These are phyloP conservation scores for Buceros bicornis DNA, from an alignment of 2,797 vertebrate species.

Conservation along the genomic window DNA sequence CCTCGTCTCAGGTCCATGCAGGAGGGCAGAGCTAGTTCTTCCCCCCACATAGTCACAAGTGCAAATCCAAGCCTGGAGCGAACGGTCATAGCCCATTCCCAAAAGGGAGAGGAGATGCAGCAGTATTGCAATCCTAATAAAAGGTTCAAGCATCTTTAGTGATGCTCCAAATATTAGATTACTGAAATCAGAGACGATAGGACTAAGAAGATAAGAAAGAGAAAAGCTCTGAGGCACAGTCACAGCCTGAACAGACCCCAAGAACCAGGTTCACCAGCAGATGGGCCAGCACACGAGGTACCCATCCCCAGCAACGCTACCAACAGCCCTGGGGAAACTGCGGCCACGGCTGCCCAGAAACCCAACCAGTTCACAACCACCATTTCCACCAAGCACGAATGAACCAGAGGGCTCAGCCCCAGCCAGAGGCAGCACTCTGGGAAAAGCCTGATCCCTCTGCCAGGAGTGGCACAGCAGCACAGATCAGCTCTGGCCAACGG, in stretches of 20 bases:
- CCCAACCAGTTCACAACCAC: neutral
- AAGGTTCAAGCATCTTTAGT: neutral
- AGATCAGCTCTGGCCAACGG: rapidly evolving
- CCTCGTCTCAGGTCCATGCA: rapidly evolving
- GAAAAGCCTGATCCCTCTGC: neutral
- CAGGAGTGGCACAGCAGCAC: neutral
- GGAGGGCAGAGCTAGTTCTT: neutral
- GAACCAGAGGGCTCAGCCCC: neutral
- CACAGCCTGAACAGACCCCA: neutral
- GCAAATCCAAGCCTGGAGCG: neutral
- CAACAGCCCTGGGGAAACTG: neutral
- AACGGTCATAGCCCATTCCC: neutral
- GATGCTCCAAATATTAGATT: neutral
- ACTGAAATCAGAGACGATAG: neutral
- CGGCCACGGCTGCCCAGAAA: neutral
- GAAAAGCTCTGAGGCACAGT: neutral
- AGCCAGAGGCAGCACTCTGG: rapidly evolving
- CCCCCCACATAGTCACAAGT: neutral
- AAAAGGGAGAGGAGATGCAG: neutral
- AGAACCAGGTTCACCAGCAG: neutral
- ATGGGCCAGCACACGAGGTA: neutral
- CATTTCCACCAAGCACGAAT: rapidly evolving
- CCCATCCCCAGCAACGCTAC: neutral
- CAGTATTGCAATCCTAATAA: neutral
- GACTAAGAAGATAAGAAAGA: neutral